Evolutionary conservation across 2,888 invertebrate genomes (phyloP), one percentile per base, ranked within the genome.

Genomic region (Sycophila texana): DNA sequence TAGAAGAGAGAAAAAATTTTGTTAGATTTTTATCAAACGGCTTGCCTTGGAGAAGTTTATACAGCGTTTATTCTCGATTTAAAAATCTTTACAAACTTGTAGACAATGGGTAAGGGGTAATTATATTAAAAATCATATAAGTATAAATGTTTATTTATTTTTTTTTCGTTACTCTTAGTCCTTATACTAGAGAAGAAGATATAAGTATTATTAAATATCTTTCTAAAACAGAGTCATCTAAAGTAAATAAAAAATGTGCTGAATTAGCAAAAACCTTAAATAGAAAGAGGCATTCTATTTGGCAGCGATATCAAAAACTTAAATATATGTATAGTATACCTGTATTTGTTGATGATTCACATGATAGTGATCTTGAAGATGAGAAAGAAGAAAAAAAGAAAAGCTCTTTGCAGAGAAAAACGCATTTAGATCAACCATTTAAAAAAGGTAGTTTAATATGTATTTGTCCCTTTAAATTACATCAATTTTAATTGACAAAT

Each of bases 1-100:
- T 73, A 0, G 22, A 76, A 18, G 82, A 86, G 26, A 85, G 87
- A 77, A 76, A 81, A 71, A 86, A 85, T 68, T 89, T 89, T 81
- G 81, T 85, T n/a, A 86, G 85, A 63, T 89, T 86, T 81, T 71
- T 89, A 67, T 87, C 86, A 5, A 85, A 87, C 74, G 86, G 84
- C 53, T 84, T 89, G 71, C 87, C 87, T 14, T 84, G 83, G 83
- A 84, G 89, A 82, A 82, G 83, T 18, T 79, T 89, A 12, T 82
- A 65, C 53, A 85, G 86, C 65, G 84, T 89, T 66, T 84, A 85
- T 73, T 67, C n/a, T 13, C 85, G 88, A 83, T 89, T 88, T 77
- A 83, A 66, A 82, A 74, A 58, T 67, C 79, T 88, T 14, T 83
- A 84, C 79, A 61, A 12, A 57, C 51, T 57, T 20, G 13, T 13